phyloP scores from a whole-genome alignment of 2,888 invertebrate genomes.

The Hemithea aestivaria region DNA sequence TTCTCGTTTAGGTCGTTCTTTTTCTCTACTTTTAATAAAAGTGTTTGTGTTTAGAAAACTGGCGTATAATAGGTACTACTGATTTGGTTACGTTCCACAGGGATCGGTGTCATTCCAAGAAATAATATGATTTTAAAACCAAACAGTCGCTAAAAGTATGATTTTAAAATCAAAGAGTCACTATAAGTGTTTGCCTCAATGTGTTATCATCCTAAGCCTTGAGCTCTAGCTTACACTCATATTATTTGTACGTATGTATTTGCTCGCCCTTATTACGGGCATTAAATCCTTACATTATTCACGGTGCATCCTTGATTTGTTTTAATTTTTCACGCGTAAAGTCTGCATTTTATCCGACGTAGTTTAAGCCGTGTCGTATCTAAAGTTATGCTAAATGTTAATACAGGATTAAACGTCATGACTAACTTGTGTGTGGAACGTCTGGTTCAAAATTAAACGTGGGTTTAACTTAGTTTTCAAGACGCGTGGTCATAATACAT shows the following conservation, averaged over 20 bases:
- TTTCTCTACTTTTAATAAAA: too few relatives aligned
- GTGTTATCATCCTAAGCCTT: slow-evolving; percentile 1
- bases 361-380: slow-evolving; percentile 6
- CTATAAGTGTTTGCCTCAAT: too few relatives aligned
- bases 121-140: too few relatives aligned
- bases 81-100: too few relatives aligned
- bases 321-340: slow-evolving; percentile 27
- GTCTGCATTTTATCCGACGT: slow-evolving; percentile 16
- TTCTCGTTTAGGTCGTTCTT: too few relatives aligned
- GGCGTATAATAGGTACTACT: too few relatives aligned
- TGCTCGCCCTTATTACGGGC: slow-evolving; percentile 39
- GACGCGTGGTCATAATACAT: background rate
- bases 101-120: too few relatives aligned
- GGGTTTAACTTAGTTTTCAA: background rate
- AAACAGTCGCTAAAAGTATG: too few relatives aligned
- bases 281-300: slow-evolving; percentile 44
- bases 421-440: background rate
- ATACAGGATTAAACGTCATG: slow-evolving; percentile 5
- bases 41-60: too few relatives aligned
- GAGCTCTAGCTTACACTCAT: slow-evolving; percentile 10
- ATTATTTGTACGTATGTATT: slow-evolving; percentile 46
- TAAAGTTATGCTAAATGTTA: slow-evolving; percentile 1
- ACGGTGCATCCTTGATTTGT: slow-evolving; percentile 31
- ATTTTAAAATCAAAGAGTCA: too few relatives aligned
- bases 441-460: background rate